These are phyloP conservation scores for Micrasema longulum DNA, from an alignment of 1,140 invertebrate genomes.

Conservation along the genomic window DNA sequence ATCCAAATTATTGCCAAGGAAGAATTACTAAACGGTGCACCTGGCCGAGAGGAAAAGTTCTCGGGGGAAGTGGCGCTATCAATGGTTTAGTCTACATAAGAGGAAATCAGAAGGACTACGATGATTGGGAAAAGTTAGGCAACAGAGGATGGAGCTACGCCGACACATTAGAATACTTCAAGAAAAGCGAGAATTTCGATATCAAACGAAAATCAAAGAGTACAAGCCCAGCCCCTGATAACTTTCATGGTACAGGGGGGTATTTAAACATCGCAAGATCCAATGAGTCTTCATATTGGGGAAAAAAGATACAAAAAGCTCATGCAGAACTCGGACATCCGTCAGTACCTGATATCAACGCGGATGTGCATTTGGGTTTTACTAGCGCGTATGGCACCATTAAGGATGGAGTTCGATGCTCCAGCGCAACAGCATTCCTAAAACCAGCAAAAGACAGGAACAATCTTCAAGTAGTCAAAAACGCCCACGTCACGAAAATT, in stretches of 20 bases:
- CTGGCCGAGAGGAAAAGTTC: conserved; percentile 69
- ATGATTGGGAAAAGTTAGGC: conserved; percentile 69
- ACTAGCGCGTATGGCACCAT: conserved; percentile 59
- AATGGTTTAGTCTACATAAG: conserved; percentile 78
- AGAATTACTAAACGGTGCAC: conserved; percentile 60
- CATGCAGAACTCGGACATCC: conserved; percentile 78
- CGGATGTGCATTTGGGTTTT: conserved; percentile 63
- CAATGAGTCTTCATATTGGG: conserved; percentile 30
- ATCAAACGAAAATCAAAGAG: conserved; percentile 59
- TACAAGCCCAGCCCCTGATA: conserved; percentile 1
- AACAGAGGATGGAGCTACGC: conserved; percentile 66
- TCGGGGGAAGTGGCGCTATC: conserved; percentile 74
- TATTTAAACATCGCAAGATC: conserved; percentile 81
- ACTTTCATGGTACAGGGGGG: conserved; percentile 78
- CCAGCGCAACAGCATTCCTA: conserved; percentile 68
- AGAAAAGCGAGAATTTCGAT: conserved; percentile 72
- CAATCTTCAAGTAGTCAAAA: conserved; percentile 82
- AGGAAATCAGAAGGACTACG: conserved; percentile 75
- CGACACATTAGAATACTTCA: conserved; percentile 64
- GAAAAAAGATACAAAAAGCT: conserved; percentile 60
- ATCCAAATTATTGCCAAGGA: conserved; percentile 61
- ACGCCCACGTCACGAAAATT: conserved; percentile 79
- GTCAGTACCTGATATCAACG: conserved; percentile 68
- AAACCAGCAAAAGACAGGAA: conserved; percentile 65
- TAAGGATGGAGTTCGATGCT: conserved; percentile 65